phyloP scores from a whole-genome alignment of 30 jellyfish, hydroid and myxozoan species.

The Sanderia malayensis region DNA sequence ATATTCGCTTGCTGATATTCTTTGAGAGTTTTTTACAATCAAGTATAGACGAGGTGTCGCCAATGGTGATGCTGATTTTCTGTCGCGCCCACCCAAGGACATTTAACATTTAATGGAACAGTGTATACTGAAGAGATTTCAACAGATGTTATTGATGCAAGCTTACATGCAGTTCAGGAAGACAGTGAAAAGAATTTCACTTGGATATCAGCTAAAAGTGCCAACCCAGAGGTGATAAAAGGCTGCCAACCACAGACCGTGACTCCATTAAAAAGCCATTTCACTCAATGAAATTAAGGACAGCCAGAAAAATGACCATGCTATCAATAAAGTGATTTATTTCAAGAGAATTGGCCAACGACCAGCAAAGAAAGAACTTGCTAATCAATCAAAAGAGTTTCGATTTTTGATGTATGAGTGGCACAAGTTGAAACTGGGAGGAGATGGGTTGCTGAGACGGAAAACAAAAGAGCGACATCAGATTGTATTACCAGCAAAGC shows the following conservation, averaged over 20 bases:
- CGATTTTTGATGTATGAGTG: conserved; percentile 23
- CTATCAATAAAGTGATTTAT: background rate
- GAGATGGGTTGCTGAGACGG: conserved; percentile 34
- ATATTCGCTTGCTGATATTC: no score
- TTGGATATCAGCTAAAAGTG: conserved; percentile 22
- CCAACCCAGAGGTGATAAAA: conserved; percentile 13
- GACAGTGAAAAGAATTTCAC: conserved; percentile 5
- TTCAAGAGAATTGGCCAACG: conserved; percentile 27
- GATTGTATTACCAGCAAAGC: conserved; percentile 26
- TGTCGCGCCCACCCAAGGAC: conserved; percentile 34
- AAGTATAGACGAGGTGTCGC: conserved; percentile 29
- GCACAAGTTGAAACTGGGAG: conserved; percentile 11
- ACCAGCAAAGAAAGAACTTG: conserved; percentile 38
- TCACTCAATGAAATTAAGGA: conserved; percentile 18
- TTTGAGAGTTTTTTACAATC: conserved; percentile 9
- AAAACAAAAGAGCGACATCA: conserved; percentile 29
- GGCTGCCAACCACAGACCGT: conserved; percentile 14
- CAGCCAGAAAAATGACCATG: conserved; percentile 23
- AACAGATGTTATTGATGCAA: conserved; percentile 41
- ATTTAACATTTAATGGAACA: conserved; percentile 16
- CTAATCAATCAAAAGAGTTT: conserved; percentile 4
- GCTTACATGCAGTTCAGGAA: conserved; percentile 11
- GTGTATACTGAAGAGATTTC: conserved; percentile 12
- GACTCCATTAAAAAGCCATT: conserved; percentile 12
- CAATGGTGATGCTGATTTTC: conserved; percentile 40